Evolutionary conservation across 1,140 invertebrate genomes (phyloP), one percentile per base, ranked within the genome.

Genomic region (Heliconius nattereri): DNA sequence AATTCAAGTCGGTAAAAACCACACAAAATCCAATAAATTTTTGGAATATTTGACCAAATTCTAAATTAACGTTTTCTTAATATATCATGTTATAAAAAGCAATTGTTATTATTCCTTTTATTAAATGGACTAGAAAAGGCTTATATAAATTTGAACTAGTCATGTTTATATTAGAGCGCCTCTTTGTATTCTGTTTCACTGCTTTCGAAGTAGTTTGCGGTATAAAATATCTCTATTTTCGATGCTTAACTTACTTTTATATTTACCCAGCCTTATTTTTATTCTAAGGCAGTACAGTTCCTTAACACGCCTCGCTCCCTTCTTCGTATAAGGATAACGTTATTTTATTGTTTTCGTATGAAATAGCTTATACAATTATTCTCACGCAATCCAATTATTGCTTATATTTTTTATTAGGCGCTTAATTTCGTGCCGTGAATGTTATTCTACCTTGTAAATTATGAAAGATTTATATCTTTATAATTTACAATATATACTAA

Each of bases 321-420:
- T 66, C 60, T 29, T 16, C 60, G 3, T 66, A 29, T 66, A 72
- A 37, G 20, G 71, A 71, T 71, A 71, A 71, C 23, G 13, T 71
- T 71, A 77, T 77, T 45, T 77, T 76, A 71, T 70, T 60, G 23
- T 77, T 81, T 83, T 82, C 5, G 76, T 87, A 82, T 80, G 73
- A 85, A 82, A 85, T 81, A 80, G 81, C 81, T 83, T 76, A 70
- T 71, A 77, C 81, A 79, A 82, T 84, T 86, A 78, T 75, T 78
- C 73, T 37, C 75, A 80, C 83, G 79, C 83, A 76, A 57, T 79
- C 84, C 86, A 84, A 88, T 90, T 85, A 83, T 90, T 89, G 89
- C 89, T 84, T 85, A 71, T 77, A 85, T 73, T 81, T 78, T 89
- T 84, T 66, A 57, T 73, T 84, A 90, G 89, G 89, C 87, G 88